phyloP scores from a whole-genome alignment of 2,797 vertebrate species.

The Enoplosus armatus region DNA sequence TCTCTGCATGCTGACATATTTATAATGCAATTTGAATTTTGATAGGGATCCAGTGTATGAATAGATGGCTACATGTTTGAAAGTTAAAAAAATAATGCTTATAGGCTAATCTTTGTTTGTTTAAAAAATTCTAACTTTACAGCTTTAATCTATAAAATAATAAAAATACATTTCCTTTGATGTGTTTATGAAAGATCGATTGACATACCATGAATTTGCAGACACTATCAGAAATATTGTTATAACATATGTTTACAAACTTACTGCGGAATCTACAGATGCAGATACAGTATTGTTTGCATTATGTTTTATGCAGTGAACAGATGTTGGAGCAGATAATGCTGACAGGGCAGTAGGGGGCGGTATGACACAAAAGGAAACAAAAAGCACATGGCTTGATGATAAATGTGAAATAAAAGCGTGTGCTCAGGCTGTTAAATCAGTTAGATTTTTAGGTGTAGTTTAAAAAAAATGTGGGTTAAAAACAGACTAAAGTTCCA shows the following conservation, averaged over 20 bases:
- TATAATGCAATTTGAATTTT: neutral
- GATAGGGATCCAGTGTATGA: neutral
- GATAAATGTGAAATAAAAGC: neutral
- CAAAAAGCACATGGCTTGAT: neutral
- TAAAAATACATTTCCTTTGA: neutral
- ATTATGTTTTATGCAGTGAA: neutral
- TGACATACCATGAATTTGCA: neutral
- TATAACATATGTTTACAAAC: neutral
- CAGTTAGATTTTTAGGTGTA: neutral
- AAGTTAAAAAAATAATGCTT: neutral
- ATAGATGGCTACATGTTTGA: neutral
- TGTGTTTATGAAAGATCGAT: neutral
- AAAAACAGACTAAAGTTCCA: neutral
- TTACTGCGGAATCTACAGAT: neutral
- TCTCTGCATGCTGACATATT: neutral
- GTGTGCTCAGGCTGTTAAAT: neutral
- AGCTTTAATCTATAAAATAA: neutral
- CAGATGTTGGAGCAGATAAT: conserved; percentile 13
- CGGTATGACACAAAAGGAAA: conserved; percentile 23
- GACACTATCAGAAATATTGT: neutral
- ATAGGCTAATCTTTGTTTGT: neutral
- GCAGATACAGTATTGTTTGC: neutral
- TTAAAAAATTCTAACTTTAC: neutral
- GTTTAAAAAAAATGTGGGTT: neutral
- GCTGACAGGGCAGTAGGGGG: conserved; percentile 55